Base-by-base conservation (phyloP, 2,797 vertebrate genomes). In the Sebastiscus albofasciatus region DNA sequence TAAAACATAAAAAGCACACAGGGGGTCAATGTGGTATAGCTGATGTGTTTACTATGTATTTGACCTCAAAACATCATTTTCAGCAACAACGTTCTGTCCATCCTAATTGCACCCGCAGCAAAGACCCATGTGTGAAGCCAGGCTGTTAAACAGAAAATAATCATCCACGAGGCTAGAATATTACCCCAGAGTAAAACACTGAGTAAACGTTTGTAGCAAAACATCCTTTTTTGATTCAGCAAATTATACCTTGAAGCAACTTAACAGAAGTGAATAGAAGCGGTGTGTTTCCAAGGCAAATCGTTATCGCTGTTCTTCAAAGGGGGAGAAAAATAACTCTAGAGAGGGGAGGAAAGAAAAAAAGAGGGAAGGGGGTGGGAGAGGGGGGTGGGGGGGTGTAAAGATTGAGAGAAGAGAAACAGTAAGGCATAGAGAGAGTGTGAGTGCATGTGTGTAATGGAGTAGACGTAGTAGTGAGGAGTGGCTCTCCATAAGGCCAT, bases 231-330 rank as follows among this genome's bases (percentile, higher is more conserved):
- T 84, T 85, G 72, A 84, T 84, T 89, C 67, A 29, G 79, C 59
- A 90, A 90, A 90, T 92, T 82, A 90, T 83, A 85, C 85, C 87
- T 93, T 62, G 61, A 83, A 92, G 89, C 80, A 80, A 83, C 75
- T 89, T 72, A 84, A 79, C 80, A 81, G 66, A 67, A 77, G 65
- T 81, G 77, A 84, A 88, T 22, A 77, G 73, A 82, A 87, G 78
- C 49, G 77, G 73, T 83, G 72, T 65, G 67, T 89, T 92, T 93
- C 70, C 60, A 54, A 88, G 77, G 82, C 86, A 91, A 90, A 91
- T 87, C 46, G 39, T 90, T 90, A 88, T 89, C 77, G 8, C 73
- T 58, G 75, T 79, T 92, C 81, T 90, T 91, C 87, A 92, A 90
- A 90, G 82, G 75, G 64, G 64, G 62, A 84, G 79, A 73, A 80